These are phyloP conservation scores for Margaritifera margaritifera DNA, from an alignment of 2,888 invertebrate genomes.

Conservation along the genomic window DNA sequence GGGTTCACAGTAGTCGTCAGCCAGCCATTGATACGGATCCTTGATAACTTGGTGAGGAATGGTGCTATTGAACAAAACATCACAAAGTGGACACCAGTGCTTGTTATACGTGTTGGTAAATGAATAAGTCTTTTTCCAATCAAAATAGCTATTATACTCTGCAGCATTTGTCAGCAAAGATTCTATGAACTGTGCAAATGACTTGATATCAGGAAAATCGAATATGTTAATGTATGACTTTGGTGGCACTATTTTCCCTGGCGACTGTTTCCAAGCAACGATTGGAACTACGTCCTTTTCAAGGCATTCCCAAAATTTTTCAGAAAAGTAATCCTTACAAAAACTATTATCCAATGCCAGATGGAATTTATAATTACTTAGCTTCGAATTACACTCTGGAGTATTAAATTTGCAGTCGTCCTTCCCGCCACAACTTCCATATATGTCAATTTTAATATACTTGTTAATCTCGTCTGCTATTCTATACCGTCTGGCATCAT, in stretches of 20 bases:
- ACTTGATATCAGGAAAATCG: conserved; percentile 5
- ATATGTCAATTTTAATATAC: conserved; percentile 5
- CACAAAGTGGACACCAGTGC: conserved; percentile 9
- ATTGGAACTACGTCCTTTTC: conserved; percentile 6
- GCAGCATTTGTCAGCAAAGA: neutral
- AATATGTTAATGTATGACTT: conserved; percentile 6
- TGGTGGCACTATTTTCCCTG: conserved; percentile 3
- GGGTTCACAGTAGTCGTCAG: conserved; percentile 1
- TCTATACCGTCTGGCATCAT: conserved; percentile 6
- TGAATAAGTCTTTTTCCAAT: neutral
- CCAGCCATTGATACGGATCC: conserved; percentile 4
- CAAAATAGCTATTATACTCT: conserved; percentile 2
- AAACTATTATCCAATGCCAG: conserved; percentile 6
- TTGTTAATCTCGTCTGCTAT: conserved; percentile 2
- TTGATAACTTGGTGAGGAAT: conserved; percentile 1
- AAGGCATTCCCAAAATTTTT: conserved; percentile 7
- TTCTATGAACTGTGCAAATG: neutral
- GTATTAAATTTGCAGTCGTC: conserved; percentile 4
- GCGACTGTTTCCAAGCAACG: conserved; percentile 6
- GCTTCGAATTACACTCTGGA: conserved; percentile 1
- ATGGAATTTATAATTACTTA: conserved; percentile 4
- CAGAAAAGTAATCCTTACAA: conserved; percentile 7
- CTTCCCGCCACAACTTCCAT: neutral
- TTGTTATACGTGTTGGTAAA: neutral
- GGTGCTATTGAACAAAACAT: neutral